Base-by-base conservation (phyloP, 2,888 invertebrate species). In the Coleophora deauratella region DNA sequence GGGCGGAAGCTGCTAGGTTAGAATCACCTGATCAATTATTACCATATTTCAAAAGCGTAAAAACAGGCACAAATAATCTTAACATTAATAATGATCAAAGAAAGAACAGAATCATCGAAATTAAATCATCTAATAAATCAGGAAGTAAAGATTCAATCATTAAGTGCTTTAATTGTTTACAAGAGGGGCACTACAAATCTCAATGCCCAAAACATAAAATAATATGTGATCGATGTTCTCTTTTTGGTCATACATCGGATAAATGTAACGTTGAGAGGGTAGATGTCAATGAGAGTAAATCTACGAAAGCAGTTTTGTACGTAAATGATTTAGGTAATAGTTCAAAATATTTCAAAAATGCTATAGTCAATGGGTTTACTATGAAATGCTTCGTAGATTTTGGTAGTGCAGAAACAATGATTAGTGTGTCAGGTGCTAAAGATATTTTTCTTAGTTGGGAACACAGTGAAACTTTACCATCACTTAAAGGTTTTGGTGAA, bases 1-100 rank as follows among this genome's bases (percentile, higher is more conserved):
- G 51, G 27, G 51, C 51, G 1, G 49, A 54, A 40, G 54, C 51
- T 2, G 50, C 42, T 9, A 47, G 47, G 21, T 54, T 49, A 27
- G 44, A 39, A 13, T 47, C 49, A 13, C 43, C 49, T 9, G 51
- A 51, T 10, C 7, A 36, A 27, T 12, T n/a, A n/a, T n/a, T n/a
- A n/a, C n/a, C 13, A 37, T 14, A 7, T n/a, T 3, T 3, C 2
- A n/a, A 37, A 28, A 12, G 9, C 12, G 27, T 2, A 28, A 10
- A 41, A 35, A 31, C 10, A 30, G 21, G 9, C 32, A n/a, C 11
- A 27, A 1, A 11, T 28, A 3, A n/a, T n/a, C n/a, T n/a, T n/a
- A 32, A 15, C 11, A 34, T 14, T 11, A 30, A 38, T 8, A 31
- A 34, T 27, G 34, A 34, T 10, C 32, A n/a, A n/a, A n/a, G 4